Percentiles rank a stretch among this genome's conserved stretches.
Evolutionary conservation across 2,113 vertebrate species (phyloP).

Genomic region (Corydoras sp.): DNA sequence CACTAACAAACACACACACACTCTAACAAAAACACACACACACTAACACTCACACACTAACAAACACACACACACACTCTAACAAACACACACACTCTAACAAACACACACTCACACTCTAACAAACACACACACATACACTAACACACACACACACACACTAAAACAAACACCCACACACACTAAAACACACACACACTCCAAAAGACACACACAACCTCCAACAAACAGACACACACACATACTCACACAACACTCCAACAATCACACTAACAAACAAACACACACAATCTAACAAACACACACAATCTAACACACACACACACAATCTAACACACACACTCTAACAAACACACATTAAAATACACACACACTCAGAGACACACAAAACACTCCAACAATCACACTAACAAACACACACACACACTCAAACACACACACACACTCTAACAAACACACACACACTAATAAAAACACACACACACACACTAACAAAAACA

Average conservation of each 20-base stretch:
- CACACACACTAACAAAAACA: neutral
- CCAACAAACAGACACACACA: neutral
- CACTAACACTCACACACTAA: too few relatives aligned
- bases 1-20: neutral
- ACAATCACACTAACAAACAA: too few relatives aligned
- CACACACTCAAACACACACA: neutral
- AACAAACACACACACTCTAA: too few relatives aligned
- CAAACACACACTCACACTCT: neutral
- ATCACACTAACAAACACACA: too few relatives aligned
- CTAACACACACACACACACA: neutral
- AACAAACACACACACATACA: too few relatives aligned
- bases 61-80: neutral
- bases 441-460: neutral
- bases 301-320: neutral
- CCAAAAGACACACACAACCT: too few relatives aligned
- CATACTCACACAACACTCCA: constrained; percentile 63
- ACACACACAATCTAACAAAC: neutral
- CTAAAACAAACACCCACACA: too few relatives aligned
- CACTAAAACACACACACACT: neutral
- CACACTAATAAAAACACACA: neutral
- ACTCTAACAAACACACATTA: too few relatives aligned
- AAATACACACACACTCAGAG: too few relatives aligned
- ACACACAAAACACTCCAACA: too few relatives aligned
- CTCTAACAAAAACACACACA: too few relatives aligned
- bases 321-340: neutral